These are phyloP conservation scores for Conomelus anceps DNA, from an alignment of 2,888 invertebrate species.

Conservation along the genomic window DNA sequence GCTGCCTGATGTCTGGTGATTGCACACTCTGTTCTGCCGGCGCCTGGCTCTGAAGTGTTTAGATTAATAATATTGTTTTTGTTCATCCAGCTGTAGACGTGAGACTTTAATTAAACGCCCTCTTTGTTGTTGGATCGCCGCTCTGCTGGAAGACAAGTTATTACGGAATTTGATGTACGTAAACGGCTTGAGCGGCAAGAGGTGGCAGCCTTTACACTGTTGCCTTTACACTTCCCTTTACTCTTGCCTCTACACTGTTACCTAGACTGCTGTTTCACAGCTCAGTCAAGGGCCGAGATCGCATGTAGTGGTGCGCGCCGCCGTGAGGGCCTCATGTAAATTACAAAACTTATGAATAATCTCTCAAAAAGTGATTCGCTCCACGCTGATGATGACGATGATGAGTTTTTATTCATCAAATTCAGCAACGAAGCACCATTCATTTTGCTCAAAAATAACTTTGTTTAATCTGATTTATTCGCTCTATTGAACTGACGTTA, in stretches of 20 bases:
- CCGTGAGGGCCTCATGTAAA: not conserved
- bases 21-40: not conserved
- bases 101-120: not conserved
- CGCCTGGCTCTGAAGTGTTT: not conserved
- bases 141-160: not conserved
- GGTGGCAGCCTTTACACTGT: not conserved
- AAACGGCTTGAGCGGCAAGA: not conserved
- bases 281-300: not conserved
- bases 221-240: not conserved
- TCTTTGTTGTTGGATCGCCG: not conserved
- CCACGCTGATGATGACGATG: not conserved
- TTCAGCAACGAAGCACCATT: not conserved
- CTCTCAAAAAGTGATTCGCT: not conserved
- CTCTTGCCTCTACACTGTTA: not conserved
- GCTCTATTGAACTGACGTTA: not conserved
- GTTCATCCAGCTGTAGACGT: not conserved
- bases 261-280: not conserved
- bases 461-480: not conserved
- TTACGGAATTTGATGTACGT: not conserved
- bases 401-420: not conserved
- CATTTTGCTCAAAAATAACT: not conserved
- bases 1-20: not conserved
- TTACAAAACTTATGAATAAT: not conserved
- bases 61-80: not conserved
- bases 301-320: not conserved